Evolutionary conservation across 2,797 vertebrate genomes (phyloP), one percentile per base, ranked within the genome.

Genomic region (Buceros bicornis): DNA sequence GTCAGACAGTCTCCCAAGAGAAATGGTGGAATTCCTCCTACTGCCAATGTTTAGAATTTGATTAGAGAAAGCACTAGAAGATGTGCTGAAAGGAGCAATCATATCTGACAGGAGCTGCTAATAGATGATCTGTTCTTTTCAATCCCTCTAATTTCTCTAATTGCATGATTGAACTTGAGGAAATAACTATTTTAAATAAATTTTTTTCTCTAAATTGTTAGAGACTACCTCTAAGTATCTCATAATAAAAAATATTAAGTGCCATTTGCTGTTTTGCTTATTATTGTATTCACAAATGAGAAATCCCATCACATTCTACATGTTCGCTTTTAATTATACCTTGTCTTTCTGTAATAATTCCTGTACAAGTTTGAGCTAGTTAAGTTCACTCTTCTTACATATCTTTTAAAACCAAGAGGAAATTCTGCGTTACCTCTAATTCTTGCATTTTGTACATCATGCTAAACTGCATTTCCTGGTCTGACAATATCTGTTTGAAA

Each of bases 311-410:
- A 14, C 37, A 95, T 80, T 90, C 43, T 93, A 22, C 42, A 4
- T 73, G 21, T 95, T 95, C 96, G 62, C 25, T 91, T 95, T 95
- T 93, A 93, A 93, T 94, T 95, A 54, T 53, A 74, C 64, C 45
- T 96, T 61, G 67, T 72, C 72, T 96, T 96, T 96, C 61, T 94
- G 47, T 82, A 94, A 56, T 87, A 97, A 94, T 76, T 95, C 47
- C 35, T 29, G 45, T 78, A 29, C 65, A 95, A 88, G 54, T n/a
- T 33, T 89, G 54, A 95, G 45, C 78, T 95, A 66, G 26, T 74
- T 94, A 90, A 95, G 70, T 93, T 95, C 69, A 43, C 48, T 89
- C 56, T 47, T 67, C 70, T 87, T 45, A 17, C 13, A 14, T 78
- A n/a, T 86, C 74, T 94, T 90, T 74, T 85, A 91, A 96, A 93